Conservation (phyloP, 2,888 invertebrate genomes). For the Hyles lineata region DNA sequence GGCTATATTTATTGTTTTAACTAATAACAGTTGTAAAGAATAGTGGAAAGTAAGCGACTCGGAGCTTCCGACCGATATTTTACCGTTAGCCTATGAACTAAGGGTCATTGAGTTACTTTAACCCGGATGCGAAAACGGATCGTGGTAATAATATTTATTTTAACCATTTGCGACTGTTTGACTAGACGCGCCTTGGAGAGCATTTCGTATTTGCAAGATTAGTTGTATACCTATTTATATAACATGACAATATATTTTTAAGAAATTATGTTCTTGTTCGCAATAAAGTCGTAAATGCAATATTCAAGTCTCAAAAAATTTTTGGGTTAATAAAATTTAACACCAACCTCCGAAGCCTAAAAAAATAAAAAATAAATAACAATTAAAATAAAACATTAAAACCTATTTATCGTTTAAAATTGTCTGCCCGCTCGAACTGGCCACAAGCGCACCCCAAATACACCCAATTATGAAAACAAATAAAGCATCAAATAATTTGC, state of each 20-base stretch:
- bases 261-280: no score
- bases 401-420: conserved; percentile 4
- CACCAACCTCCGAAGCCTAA: no score
- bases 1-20: background rate
- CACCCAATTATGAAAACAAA: conserved; percentile 44
- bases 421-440: conserved; percentile 11
- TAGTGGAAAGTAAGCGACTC: background rate
- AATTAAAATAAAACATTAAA: background rate
- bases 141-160: conserved; percentile 14
- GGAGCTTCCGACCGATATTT: background rate
- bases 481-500: conserved; percentile 63
- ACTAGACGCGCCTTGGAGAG: background rate
- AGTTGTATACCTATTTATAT: background rate
- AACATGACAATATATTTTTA: no score
- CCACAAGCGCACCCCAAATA: conserved; percentile 33
- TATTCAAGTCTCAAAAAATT: background rate
- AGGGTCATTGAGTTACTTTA: conserved; percentile 19
- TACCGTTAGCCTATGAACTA: conserved; percentile 7
- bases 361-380: background rate
- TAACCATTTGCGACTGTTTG: conserved; percentile 8
- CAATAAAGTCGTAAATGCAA: background rate
- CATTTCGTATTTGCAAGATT: background rate
- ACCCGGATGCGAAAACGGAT: conserved; percentile 14
- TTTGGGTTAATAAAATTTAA: no score
- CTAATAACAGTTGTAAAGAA: background rate